Conservation (phyloP, 2,113 vertebrate species). For the Sinocyclocheilus anshuiensis region DNA sequence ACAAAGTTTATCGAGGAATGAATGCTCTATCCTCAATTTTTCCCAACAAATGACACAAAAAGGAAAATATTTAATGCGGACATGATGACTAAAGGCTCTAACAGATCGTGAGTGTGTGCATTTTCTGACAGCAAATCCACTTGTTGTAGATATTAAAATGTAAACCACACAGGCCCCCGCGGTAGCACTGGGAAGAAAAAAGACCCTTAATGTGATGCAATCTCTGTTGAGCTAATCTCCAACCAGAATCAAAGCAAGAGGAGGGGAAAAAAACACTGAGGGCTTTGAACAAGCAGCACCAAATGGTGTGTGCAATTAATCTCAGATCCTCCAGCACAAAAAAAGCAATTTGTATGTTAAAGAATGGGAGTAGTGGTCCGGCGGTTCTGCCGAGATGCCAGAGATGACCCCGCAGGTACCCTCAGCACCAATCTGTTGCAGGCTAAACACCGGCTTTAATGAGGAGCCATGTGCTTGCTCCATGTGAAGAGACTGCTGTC, state of each 20-base stretch:
- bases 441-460: slow-evolving; percentile 64
- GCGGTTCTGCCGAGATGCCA: slow-evolving; percentile 49
- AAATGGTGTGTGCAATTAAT: slow-evolving; percentile 75
- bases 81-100: background rate
- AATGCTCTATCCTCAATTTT: background rate
- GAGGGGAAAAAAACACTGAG: slow-evolving; percentile 44
- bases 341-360: slow-evolving; percentile 79
- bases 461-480: slow-evolving; percentile 60
- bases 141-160: slow-evolving; percentile 68
- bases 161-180: slow-evolving; percentile 64
- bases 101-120: slow-evolving; percentile 32
- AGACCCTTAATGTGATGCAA: slow-evolving; percentile 64
- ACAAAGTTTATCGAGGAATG: background rate
- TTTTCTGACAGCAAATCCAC: slow-evolving; percentile 61
- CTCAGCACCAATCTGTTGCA: slow-evolving; percentile 67
- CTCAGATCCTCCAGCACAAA: slow-evolving; percentile 74
- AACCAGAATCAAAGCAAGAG: slow-evolving; percentile 67
- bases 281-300: slow-evolving; percentile 65
- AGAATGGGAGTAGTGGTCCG: slow-evolving; percentile 62
- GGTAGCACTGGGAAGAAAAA: slow-evolving; percentile 59
- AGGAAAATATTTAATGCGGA: background rate
- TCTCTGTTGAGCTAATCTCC: slow-evolving; percentile 70
- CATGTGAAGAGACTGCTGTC: slow-evolving; percentile 39
- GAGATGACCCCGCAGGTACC: slow-evolving; percentile 57
- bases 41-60: background rate